These are phyloP conservation scores for Stigmatopora nigra DNA, from an alignment of 2,113 vertebrate genomes.

Conservation along the genomic window DNA sequence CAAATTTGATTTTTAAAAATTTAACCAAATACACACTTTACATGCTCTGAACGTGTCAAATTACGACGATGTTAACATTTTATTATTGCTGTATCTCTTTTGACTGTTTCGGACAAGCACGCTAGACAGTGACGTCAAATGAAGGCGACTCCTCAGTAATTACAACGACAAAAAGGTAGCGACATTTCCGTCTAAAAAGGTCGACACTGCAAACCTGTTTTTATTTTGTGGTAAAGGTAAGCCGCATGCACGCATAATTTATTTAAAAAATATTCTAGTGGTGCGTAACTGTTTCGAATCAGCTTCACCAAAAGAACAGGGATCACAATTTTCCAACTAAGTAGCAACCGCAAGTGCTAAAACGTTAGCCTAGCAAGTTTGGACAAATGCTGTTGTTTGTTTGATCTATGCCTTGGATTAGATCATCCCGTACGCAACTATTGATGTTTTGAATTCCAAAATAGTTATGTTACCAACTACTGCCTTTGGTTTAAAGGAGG, in stretches of 20 bases:
- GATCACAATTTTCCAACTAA: neutral
- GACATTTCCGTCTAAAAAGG: neutral
- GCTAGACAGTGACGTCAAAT: conserved; percentile 1
- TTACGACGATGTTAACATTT: neutral
- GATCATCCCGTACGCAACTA: neutral
- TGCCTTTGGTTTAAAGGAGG: neutral
- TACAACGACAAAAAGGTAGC: conserved; percentile 1
- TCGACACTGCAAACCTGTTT: neutral
- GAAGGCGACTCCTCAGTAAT: neutral
- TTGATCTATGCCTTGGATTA: neutral
- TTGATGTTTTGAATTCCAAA: neutral
- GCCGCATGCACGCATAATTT: no score
- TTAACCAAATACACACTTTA: neutral
- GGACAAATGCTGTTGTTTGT: neutral
- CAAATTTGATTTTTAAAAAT: no score
- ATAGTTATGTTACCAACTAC: neutral
- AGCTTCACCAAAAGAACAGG: neutral
- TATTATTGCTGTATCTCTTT: neutral
- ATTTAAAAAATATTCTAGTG: neutral
- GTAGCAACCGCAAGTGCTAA: conserved; percentile 1
- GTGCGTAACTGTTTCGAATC: neutral
- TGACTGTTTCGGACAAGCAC: neutral
- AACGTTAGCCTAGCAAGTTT: neutral
- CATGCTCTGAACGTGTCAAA: neutral
- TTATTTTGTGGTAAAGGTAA: neutral